Evolutionary conservation across 2,888 invertebrate species (phyloP).

Genomic region (Portevinia maculata): DNA sequence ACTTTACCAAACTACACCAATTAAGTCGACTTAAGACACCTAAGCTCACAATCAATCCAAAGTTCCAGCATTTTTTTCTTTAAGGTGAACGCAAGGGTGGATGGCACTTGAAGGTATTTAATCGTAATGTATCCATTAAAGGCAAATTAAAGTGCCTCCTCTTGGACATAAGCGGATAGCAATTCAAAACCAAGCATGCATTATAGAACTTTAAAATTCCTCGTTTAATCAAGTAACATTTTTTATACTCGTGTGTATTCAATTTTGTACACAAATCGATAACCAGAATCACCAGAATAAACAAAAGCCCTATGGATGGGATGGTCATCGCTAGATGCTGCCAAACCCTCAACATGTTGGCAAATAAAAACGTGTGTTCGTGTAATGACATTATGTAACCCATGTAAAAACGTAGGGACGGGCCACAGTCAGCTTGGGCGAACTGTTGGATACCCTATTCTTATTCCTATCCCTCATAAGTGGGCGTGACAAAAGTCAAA

Average conservation of each 20-base stretch:
- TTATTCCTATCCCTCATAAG: no score
- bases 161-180: slow-evolving; percentile 11
- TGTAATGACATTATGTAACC: slow-evolving; percentile 1
- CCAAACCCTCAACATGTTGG: slow-evolving; percentile 4
- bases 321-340: neutral
- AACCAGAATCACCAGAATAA: neutral
- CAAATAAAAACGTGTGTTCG: slow-evolving; percentile 6
- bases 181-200: slow-evolving; percentile 16
- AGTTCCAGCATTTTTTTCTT: slow-evolving; percentile 46
- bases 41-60: slow-evolving; percentile 64
- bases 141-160: slow-evolving; percentile 14
- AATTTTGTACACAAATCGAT: slow-evolving; percentile 37
- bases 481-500: no score
- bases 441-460: no score
- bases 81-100: slow-evolving; percentile 67
- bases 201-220: slow-evolving; percentile 17
- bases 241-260: slow-evolving; percentile 7
- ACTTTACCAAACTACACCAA: slow-evolving; percentile 43
- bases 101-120: slow-evolving; percentile 63
- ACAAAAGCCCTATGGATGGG: neutral
- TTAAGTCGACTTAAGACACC: slow-evolving; percentile 52
- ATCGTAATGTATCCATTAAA: slow-evolving; percentile 60
- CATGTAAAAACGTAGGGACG: no score
- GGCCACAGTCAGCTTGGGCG: no score
- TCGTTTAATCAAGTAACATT: slow-evolving; percentile 24